Conservation (phyloP, 2,113 vertebrate genomes). For the Varanus salvator region DNA sequence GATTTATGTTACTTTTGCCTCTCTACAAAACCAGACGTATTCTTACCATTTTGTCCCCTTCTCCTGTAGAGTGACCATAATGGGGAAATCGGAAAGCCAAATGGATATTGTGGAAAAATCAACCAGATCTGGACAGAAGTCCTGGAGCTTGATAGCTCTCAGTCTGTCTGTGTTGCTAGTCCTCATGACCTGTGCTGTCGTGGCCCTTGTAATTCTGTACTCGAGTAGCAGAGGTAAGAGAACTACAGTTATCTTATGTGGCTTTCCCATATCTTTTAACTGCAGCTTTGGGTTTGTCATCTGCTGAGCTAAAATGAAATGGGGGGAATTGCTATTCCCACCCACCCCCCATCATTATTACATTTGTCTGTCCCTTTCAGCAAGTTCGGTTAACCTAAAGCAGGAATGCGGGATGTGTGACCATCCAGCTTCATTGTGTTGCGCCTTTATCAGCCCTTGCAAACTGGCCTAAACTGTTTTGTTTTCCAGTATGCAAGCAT, state of each 20-base stretch:
- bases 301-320: conserved; percentile 1
- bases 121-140: conserved; percentile 79
- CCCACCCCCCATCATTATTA: too few relatives aligned
- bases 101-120: conserved; percentile 93
- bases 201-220: conserved; percentile 87
- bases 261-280: neutral
- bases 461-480: too few relatives aligned
- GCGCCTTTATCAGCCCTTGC: too few relatives aligned
- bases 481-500: neutral
- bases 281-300: neutral
- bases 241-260: neutral
- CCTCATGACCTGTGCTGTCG: conserved; percentile 85
- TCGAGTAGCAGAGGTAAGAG: conserved; percentile 82
- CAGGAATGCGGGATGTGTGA: too few relatives aligned
- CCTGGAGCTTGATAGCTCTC: conserved; percentile 82
- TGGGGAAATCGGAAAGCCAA: conserved; percentile 92
- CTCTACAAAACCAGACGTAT: too few relatives aligned
- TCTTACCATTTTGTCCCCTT: conserved; percentile 8
- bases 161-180: conserved; percentile 86
- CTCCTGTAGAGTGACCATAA: conserved; percentile 78
- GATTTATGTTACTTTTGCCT: neutral
- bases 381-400: neutral
- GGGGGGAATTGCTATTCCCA: neutral
- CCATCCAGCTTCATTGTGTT: too few relatives aligned
- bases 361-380: neutral